Percentiles rank a stretch among this genome's conserved stretches.
Evolutionary conservation across 2,113 vertebrate species (phyloP).

Genomic region (Zosterops japonicus): DNA sequence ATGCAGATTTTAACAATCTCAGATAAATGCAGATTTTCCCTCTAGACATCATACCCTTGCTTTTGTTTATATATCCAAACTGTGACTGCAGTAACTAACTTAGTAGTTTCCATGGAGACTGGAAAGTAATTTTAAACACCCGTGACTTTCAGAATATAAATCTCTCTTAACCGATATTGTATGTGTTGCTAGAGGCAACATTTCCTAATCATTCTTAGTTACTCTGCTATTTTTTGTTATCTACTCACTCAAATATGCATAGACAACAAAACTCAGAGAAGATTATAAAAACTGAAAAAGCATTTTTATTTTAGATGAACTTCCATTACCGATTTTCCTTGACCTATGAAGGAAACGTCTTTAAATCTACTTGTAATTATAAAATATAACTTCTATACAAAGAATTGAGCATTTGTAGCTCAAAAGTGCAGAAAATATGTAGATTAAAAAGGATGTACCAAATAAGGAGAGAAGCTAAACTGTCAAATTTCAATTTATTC

Average conservation of each 20-base stretch:
- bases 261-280: not conserved
- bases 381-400: not conserved
- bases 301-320: not conserved
- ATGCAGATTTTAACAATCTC: not conserved
- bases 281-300: not conserved
- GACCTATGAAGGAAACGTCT: not conserved
- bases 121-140: conserved; percentile 25
- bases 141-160: not conserved
- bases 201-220: not conserved
- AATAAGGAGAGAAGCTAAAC: not conserved
- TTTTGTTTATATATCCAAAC: conserved; percentile 11
- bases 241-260: not conserved
- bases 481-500: not conserved
- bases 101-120: conserved; percentile 36
- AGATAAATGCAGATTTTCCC: not conserved
- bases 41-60: not conserved
- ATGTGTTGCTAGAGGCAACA: not conserved
- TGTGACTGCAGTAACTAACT: conserved; percentile 6
- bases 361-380: not conserved
- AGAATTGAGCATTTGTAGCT: not conserved
- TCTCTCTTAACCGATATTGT: not conserved
- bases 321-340: not conserved
- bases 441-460: not conserved
- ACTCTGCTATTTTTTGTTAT: not conserved
- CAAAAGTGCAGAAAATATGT: not conserved